phyloP scores from a whole-genome alignment of 2,113 vertebrate species.

The Pogona vitticeps region DNA sequence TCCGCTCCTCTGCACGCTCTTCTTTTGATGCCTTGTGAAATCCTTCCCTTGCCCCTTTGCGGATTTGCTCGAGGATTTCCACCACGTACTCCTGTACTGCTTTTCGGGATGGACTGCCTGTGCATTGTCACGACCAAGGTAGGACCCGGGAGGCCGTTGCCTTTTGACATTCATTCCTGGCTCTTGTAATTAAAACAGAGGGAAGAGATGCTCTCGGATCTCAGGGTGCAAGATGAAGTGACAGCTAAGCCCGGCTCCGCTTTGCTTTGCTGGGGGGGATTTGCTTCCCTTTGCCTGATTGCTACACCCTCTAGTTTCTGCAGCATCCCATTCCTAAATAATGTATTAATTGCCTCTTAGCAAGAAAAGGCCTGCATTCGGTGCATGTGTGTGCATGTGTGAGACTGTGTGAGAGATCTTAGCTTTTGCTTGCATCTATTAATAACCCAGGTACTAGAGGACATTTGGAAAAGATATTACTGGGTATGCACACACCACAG shows the following conservation, averaged over 20 bases:
- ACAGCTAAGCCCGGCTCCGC: slow-evolving; percentile 67
- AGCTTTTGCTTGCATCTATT: slow-evolving; percentile 71
- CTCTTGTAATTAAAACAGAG: slow-evolving; percentile 71
- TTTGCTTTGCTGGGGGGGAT: slow-evolving; percentile 43
- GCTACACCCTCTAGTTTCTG: slow-evolving; percentile 25
- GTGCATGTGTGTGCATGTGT: no score
- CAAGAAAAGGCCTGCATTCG: slow-evolving; percentile 49
- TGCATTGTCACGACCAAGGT: slow-evolving; percentile 99
- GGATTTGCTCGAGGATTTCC: slow-evolving; percentile 83
- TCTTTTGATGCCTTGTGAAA: slow-evolving; percentile 34
- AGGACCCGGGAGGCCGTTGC: slow-evolving; percentile 77
- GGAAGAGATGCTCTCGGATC: slow-evolving; percentile 60
- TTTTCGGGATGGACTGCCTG: slow-evolving; percentile 92
- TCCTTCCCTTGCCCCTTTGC: slow-evolving; percentile 76
- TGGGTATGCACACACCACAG: slow-evolving; percentile 55
- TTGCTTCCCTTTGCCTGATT: slow-evolving; percentile 63
- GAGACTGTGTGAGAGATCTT: slow-evolving; percentile 33
- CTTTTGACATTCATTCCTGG: slow-evolving; percentile 69
- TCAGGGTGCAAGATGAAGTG: slow-evolving; percentile 69
- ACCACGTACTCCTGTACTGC: slow-evolving; percentile 79
- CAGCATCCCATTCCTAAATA: slow-evolving; percentile 67
- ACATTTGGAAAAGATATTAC: slow-evolving; percentile 61
- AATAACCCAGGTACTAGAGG: slow-evolving; percentile 69
- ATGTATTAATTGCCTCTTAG: slow-evolving; percentile 58
- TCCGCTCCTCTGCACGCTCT: slow-evolving; percentile 72